Conservation (phyloP, 2,888 invertebrate genomes). For the Synanthedon tipuliformis region DNA sequence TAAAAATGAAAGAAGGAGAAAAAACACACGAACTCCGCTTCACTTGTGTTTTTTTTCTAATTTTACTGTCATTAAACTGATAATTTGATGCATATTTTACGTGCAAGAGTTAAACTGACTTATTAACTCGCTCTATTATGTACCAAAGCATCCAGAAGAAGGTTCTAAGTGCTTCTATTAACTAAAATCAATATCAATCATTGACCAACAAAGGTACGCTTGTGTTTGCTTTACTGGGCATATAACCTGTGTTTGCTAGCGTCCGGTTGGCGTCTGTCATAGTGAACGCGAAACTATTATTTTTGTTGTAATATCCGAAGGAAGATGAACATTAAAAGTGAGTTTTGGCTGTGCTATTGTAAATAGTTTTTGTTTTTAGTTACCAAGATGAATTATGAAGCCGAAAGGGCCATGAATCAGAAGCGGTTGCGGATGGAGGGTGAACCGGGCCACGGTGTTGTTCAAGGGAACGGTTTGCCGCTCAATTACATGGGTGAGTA, state of each 20-base stretch:
- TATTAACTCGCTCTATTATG: slow-evolving; percentile 59
- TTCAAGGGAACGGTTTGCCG: slow-evolving; percentile 66
- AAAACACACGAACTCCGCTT: slow-evolving; percentile 60
- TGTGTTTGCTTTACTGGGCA: slow-evolving; percentile 61
- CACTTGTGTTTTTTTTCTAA: slow-evolving; percentile 68
- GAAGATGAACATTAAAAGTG: slow-evolving; percentile 30
- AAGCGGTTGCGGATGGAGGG: slow-evolving; percentile 67
- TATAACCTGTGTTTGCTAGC: slow-evolving; percentile 68
- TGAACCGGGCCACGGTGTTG: slow-evolving; percentile 64
- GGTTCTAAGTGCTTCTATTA: slow-evolving; percentile 57
- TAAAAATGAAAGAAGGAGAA: slow-evolving; percentile 42
- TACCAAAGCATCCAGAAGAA: slow-evolving; percentile 49
- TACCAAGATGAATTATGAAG: slow-evolving; percentile 68
- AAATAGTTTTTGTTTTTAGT: slow-evolving; percentile 54
- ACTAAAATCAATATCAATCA: slow-evolving; percentile 70
- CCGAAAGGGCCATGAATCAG: slow-evolving; percentile 66
- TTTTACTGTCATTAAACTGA: slow-evolving; percentile 67
- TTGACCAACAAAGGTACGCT: slow-evolving; percentile 71
- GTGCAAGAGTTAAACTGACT: slow-evolving; percentile 64
- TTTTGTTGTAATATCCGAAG: slow-evolving; percentile 24
- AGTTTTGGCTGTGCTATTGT: slow-evolving; percentile 20
- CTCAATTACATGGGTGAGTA: slow-evolving; percentile 63
- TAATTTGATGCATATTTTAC: slow-evolving; percentile 67
- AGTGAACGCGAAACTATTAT: slow-evolving; percentile 37
- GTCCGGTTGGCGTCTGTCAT: slow-evolving; percentile 70